Base-by-base conservation (phyloP, 2,888 invertebrate species). In the Elysia crispata region DNA sequence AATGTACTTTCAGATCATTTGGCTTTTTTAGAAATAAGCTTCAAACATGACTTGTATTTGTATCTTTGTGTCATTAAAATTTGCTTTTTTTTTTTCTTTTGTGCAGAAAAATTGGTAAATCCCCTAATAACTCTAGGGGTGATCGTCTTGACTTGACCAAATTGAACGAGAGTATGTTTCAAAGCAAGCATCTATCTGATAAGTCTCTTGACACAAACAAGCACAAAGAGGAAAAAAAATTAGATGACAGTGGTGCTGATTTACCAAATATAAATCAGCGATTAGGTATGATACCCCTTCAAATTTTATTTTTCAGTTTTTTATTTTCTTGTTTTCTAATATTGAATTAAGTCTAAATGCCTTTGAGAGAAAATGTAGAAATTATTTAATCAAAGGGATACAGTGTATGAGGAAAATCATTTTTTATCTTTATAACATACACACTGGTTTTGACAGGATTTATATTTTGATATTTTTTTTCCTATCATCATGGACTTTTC, bases 221-320 rank as follows among this genome's bases (percentile, higher is more conserved):
- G n/a, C 23, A 33, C 76, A 57, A 70, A n/a, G 60, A 49, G 30
- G 60, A 67, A 18, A 75, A 67, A 57, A 23, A 76, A 13, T 23
- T 57, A 18, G 76, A 49, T 1, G 70, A 33, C 6, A 67, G 80
- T 1, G 77, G 76, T 41, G 85, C 87, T 15, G 82, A 84, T 5
- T 77, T 90, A 25, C 90, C 90, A 66, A 85, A 85, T 67, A 87
- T 90, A 49, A 89, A 89, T 85, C 89, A 90, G 84, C 86, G 90
- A 82, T 83, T 90, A 66, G 90, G 90, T 90, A 81, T 54, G 82
- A 76, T 1, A 74, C 0, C 18, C 15, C 25, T 64, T 1, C 23
- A n/a, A 62, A 41, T 62, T 1, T 72, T 69, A 28, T 49, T 49
- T 28, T n/a, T 3, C 30, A 15, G 23, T 66, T 28, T n/a, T 23